A percentile compares a stretch with the other conserved stretches of the same genome.
phyloP scores from a whole-genome alignment of 30 jellyfish, hydroid and myxozoan genomes.

The Cassiopea xamachana region DNA sequence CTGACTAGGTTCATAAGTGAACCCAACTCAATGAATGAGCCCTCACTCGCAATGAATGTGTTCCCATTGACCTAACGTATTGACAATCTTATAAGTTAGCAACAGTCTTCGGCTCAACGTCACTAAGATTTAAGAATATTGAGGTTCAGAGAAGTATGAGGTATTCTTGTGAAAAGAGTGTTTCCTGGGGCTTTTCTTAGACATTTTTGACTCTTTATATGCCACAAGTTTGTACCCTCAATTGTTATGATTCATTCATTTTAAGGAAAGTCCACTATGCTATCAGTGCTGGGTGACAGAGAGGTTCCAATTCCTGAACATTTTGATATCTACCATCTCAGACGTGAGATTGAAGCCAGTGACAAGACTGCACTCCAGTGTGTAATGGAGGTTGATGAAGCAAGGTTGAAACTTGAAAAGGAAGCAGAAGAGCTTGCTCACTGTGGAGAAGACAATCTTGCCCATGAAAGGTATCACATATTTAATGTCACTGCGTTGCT shows the following conservation, averaged over 20 bases:
- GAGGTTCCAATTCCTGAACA: constrained; percentile 97
- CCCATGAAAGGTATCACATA: constrained; percentile 86
- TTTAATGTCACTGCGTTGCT: no score
- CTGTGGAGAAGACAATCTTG: constrained; percentile 81
- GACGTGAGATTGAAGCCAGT: constrained; percentile 89
- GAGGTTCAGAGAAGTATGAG: no score
- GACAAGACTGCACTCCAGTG: constrained; percentile 98
- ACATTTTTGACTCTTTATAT: no score
- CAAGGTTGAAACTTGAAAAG: constrained; percentile 80
- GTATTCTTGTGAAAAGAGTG: no score
- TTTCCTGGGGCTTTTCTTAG: no score
- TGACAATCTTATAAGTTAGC: no score
- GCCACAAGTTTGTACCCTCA: neutral
- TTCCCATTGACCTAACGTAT: no score
- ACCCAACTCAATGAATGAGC: no score
- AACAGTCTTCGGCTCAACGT: no score
- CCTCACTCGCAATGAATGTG: no score
- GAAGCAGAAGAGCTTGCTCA: constrained; percentile 99
- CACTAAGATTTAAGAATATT: no score
- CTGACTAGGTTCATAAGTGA: no score
- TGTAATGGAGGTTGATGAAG: constrained; percentile 95
- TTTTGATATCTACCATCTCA: constrained; percentile 91
- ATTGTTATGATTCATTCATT: neutral
- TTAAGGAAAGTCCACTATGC: constrained; percentile 91
- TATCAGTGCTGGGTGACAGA: constrained; percentile 79